These are phyloP conservation scores for Drosophila prosaltans DNA, from an alignment of 1,140 invertebrate species.

Conservation along the genomic window DNA sequence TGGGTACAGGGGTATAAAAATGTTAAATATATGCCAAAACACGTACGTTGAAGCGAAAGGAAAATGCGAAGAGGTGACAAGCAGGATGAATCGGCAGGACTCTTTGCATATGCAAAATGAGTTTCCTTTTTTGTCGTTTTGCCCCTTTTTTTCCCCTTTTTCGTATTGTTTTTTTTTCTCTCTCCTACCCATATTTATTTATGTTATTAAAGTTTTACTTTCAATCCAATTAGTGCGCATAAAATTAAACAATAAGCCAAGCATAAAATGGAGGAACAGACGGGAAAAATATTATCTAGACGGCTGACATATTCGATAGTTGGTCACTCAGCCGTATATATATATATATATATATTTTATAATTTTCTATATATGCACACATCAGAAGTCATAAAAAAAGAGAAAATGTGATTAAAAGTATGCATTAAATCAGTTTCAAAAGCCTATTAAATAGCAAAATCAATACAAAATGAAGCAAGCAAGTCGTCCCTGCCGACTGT, in stretches of 20 bases:
- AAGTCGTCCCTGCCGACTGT: too few species aligned
- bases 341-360: too few species aligned
- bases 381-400: too few species aligned
- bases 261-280: background rate
- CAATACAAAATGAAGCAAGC: too few species aligned
- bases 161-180: too few species aligned
- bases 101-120: constrained; percentile 14
- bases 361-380: too few species aligned
- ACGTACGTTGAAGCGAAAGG: constrained; percentile 12
- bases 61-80: constrained; percentile 5
- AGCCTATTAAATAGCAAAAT: too few species aligned
- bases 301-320: background rate
- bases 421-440: too few species aligned
- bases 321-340: background rate
- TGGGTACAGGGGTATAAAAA: too few species aligned
- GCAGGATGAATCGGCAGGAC: constrained; percentile 6
- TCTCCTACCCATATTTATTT: background rate
- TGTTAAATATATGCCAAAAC: constrained; percentile 20
- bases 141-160: background rate
- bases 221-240: constrained; percentile 8
- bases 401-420: too few species aligned
- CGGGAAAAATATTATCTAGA: constrained; percentile 1
- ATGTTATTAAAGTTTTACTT: constrained; percentile 1
- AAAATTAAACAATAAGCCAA: background rate
- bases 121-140: background rate